Percentiles rank a stretch among this genome's conserved stretches.
These are phyloP conservation scores for Enteromius mattozi DNA, from an alignment of 2,797 vertebrate species.

Conservation along the genomic window DNA sequence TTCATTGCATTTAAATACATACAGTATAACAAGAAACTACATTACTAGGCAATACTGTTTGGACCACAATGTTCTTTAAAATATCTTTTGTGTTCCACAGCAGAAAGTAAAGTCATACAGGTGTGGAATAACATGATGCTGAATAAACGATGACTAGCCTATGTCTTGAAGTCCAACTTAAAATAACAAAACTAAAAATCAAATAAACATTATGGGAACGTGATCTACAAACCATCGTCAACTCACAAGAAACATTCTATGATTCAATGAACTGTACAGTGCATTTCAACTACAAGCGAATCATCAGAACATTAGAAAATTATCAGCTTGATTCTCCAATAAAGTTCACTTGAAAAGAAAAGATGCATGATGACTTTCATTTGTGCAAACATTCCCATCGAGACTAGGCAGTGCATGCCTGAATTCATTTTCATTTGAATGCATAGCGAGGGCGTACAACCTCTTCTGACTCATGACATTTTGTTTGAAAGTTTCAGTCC, in stretches of 20 bases:
- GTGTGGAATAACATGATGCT: neutral
- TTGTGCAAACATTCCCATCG: neutral
- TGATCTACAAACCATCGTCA: neutral
- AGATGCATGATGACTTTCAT: neutral
- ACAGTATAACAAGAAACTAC: neutral
- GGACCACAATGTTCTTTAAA: neutral
- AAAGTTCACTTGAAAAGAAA: neutral
- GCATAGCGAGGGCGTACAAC: constrained; percentile 3
- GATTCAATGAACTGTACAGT: neutral
- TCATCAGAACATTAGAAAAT: neutral
- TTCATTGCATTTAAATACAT: neutral
- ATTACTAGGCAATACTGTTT: neutral
- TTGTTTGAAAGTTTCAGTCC: neutral
- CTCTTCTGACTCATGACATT: constrained; percentile 16
- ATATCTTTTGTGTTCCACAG: neutral
- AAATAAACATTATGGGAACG: neutral
- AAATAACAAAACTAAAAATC: neutral
- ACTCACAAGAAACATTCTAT: neutral
- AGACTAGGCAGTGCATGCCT: neutral
- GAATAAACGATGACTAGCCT: neutral
- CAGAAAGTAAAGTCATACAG: neutral
- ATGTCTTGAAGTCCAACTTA: neutral
- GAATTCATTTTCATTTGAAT: constrained; percentile 2
- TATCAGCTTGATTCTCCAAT: neutral
- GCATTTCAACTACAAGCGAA: neutral